These are phyloP conservation scores for Promerops cafer DNA, from an alignment of 2,113 vertebrate species.

Conservation along the genomic window DNA sequence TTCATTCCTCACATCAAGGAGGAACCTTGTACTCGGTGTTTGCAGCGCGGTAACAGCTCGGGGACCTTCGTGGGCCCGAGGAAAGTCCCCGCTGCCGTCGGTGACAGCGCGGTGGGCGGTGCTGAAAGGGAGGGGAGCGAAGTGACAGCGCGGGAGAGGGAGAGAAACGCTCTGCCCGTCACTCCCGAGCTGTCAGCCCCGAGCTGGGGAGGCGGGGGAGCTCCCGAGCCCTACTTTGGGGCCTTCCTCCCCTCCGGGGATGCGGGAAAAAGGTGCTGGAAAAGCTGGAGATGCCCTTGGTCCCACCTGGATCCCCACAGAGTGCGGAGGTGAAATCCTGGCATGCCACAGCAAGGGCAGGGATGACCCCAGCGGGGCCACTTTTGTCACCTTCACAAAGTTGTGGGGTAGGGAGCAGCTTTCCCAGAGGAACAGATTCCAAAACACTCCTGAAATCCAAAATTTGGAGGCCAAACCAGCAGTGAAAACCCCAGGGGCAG, in stretches of 20 bases:
- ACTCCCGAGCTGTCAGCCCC: not conserved
- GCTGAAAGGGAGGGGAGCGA: not conserved
- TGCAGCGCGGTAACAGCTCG: constrained; percentile 34
- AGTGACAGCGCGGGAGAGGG: not conserved
- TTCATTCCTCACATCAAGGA: not conserved
- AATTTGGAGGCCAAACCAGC: not conserved
- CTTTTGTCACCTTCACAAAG: not conserved
- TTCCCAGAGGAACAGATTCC: not conserved
- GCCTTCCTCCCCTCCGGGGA: not conserved
- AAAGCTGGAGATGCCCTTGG: not conserved
- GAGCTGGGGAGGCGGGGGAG: not conserved
- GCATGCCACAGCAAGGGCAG: not conserved
- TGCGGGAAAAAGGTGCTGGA: not conserved
- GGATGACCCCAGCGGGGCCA: accelerated
- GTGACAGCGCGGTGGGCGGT: constrained; percentile 44
- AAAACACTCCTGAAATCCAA: accelerated
- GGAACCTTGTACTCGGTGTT: constrained; percentile 6
- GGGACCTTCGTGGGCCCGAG: constrained; percentile 28
- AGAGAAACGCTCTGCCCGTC: not conserved
- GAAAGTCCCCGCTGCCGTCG: constrained; percentile 26
- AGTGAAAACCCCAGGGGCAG: not conserved
- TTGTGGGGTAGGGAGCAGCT: not conserved
- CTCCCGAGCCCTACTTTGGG: not conserved
- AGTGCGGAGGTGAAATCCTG: accelerated
- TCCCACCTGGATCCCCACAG: accelerated